A percentile compares a stretch with the other conserved stretches of the same genome.
phyloP scores from a whole-genome alignment of 2,797 vertebrate genomes.

The Sebastes diploproa region DNA sequence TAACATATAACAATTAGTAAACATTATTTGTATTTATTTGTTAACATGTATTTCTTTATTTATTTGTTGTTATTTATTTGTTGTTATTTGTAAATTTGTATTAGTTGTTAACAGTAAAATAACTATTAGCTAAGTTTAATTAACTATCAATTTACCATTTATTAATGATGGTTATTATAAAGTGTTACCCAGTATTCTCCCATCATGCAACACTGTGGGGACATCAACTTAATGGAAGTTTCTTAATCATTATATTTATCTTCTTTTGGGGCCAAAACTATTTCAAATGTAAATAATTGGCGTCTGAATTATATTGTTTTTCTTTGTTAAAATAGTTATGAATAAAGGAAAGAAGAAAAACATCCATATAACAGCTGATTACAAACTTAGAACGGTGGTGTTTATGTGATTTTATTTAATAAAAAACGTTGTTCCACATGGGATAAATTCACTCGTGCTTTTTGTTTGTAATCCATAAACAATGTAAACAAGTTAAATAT shows the following conservation, averaged over 20 bases:
- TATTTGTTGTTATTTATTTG: too few relatives aligned
- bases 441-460: too few relatives aligned
- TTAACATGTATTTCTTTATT: too few relatives aligned
- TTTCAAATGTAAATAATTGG: not conserved
- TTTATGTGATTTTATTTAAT: not conserved
- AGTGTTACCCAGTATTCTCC: not conserved
- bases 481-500: conserved; percentile 14
- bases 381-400: not conserved
- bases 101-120: too few relatives aligned
- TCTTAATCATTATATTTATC: not conserved
- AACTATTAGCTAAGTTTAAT: too few relatives aligned
- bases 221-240: not conserved
- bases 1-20: too few relatives aligned
- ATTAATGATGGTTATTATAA: too few relatives aligned
- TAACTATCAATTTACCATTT: too few relatives aligned
- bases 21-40: too few relatives aligned
- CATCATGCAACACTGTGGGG: not conserved
- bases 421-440: not conserved
- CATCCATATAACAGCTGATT: not conserved
- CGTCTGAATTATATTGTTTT: not conserved
- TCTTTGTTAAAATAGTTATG: not conserved
- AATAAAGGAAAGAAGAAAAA: not conserved
- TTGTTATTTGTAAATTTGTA: too few relatives aligned
- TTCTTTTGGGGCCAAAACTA: not conserved
- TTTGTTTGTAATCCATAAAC: not conserved